These are phyloP conservation scores for Polymixis lichenea DNA, from an alignment of 2,888 invertebrate genomes.

Conservation along the genomic window DNA sequence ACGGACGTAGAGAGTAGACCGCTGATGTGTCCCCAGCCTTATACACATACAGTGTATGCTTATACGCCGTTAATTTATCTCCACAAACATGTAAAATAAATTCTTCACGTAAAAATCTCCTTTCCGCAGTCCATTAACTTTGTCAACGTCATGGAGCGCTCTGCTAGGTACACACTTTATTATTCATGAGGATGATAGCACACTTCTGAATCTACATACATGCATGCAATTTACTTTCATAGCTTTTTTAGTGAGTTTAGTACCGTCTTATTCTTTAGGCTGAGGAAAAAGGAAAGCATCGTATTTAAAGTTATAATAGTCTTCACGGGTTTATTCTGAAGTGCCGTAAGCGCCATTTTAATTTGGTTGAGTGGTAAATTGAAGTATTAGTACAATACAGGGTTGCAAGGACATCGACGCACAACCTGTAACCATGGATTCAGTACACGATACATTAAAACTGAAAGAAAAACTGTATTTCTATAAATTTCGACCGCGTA, in stretches of 20 bases:
- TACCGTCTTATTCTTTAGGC: not conserved
- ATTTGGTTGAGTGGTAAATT: not conserved
- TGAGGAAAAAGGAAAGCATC: not conserved
- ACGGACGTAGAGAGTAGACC: too few relatives aligned
- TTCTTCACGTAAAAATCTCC: constrained; percentile 34
- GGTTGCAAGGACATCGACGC: too few relatives aligned
- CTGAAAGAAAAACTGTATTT: too few relatives aligned
- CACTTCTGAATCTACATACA: constrained; percentile 24
- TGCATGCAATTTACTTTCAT: constrained; percentile 17
- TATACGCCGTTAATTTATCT: constrained; percentile 1
- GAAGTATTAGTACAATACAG: not conserved
- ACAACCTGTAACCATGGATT: too few relatives aligned
- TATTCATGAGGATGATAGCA: constrained; percentile 50
- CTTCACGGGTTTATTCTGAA: not conserved
- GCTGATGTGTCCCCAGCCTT: not conserved
- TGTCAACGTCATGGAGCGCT: constrained; percentile 26
- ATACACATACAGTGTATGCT: not conserved
- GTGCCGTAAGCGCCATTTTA: not conserved
- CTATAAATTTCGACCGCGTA: too few relatives aligned
- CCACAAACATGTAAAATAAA: constrained; percentile 33
- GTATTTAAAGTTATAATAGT: not conserved
- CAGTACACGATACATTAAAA: too few relatives aligned
- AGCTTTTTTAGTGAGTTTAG: constrained; percentile 7
- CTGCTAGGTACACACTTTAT: constrained; percentile 41
- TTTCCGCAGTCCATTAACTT: constrained; percentile 47